Conservation (phyloP, 1,140 invertebrate species). For the Meloidogyne exigua region DNA sequence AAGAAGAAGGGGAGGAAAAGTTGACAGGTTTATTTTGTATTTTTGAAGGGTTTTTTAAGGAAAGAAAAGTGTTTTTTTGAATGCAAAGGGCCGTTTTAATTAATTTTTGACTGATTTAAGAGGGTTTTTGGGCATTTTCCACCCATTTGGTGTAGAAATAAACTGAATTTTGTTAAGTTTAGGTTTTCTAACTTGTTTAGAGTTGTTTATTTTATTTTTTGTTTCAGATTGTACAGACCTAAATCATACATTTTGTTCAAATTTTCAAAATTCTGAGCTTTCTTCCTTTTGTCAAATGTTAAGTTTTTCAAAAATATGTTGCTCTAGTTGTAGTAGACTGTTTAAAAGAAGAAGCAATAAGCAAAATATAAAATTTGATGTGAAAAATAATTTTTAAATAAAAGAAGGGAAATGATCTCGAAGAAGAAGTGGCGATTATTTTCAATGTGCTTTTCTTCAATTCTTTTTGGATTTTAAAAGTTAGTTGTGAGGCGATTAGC, state of each 20-base stretch:
- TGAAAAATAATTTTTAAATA: not conserved
- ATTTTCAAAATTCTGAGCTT: not conserved
- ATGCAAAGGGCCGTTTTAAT: too few species aligned
- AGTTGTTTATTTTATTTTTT: not conserved
- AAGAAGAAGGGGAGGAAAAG: too few species aligned
- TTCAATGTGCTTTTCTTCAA: too few species aligned
- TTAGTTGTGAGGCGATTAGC: too few species aligned
- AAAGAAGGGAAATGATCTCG: not conserved
- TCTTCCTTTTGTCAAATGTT: conserved; percentile 14
- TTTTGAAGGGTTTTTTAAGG: not conserved
- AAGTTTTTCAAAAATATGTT: conserved; percentile 12
- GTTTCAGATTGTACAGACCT: conserved; percentile 6
- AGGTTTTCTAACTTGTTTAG: too few species aligned
- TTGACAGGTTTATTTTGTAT: not conserved
- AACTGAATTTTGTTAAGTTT: too few species aligned
- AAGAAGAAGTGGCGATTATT: too few species aligned
- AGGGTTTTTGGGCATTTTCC: not conserved
- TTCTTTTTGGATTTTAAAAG: too few species aligned
- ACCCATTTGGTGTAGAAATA: too few species aligned
- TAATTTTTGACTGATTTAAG: too few species aligned
- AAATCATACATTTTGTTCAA: conserved; percentile 13
- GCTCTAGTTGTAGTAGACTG: conserved; percentile 16
- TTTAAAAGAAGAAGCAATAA: not conserved
- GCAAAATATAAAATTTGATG: not conserved
- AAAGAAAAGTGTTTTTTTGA: too few species aligned